phyloP scores from a whole-genome alignment of 2,888 invertebrate genomes.

The Drymonia ruficornis region DNA sequence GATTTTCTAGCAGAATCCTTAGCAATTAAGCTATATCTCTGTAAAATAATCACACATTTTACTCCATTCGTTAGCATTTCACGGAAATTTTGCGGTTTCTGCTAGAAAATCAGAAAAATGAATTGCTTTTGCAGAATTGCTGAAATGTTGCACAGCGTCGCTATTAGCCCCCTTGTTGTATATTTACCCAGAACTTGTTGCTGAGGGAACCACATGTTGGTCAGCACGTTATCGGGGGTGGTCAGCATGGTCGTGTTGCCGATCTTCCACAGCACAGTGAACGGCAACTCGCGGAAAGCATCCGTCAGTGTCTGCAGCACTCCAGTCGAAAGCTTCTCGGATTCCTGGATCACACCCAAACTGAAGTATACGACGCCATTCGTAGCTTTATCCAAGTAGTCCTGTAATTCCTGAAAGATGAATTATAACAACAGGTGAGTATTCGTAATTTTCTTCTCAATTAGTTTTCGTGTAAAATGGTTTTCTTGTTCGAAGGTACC shows the following conservation, averaged over 20 bases:
- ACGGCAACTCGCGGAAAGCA: slow-evolving; percentile 77
- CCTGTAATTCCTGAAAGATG: slow-evolving; percentile 62
- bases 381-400: slow-evolving; percentile 63
- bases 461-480: neutral
- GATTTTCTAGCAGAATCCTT: no score
- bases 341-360: slow-evolving; percentile 77
- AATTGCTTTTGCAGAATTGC: no score
- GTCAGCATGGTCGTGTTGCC: slow-evolving; percentile 68
- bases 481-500: slow-evolving; percentile 52
- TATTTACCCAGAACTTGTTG: slow-evolving; percentile 79
- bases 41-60: no score
- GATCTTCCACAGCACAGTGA: slow-evolving; percentile 81
- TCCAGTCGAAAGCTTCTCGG: slow-evolving; percentile 65
- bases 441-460: neutral
- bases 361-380: slow-evolving; percentile 80
- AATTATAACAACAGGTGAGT: neutral
- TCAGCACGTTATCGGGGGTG: slow-evolving; percentile 72
- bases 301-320: slow-evolving; percentile 68
- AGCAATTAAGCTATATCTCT: no score
- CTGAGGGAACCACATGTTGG: slow-evolving; percentile 82
- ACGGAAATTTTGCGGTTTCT: no score
- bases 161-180: no score
- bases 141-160: no score
- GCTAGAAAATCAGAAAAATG: no score
- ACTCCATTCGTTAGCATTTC: no score